Evolutionary conservation across 2,797 vertebrate species (phyloP).

Genomic region (Hapalemur alaotrensis): DNA sequence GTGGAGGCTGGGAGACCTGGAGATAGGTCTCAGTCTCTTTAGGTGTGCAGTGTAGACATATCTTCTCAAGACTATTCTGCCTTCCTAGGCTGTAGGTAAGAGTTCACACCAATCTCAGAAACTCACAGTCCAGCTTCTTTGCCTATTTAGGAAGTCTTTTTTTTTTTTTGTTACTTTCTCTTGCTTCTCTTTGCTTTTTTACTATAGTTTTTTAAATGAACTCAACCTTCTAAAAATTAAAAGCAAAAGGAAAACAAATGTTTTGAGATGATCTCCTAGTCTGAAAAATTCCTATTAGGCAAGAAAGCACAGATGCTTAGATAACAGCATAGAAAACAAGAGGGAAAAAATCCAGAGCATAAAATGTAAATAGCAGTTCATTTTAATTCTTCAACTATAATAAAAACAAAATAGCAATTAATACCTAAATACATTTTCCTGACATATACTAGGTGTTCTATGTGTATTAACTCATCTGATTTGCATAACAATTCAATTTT

Average conservation of each 20-base stretch:
- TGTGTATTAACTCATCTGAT: neutral
- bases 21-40: neutral
- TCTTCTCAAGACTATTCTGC: neutral
- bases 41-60: neutral
- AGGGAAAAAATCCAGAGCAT: neutral
- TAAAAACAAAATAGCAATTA: constrained; percentile 15
- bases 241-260: neutral
- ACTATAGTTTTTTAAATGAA: neutral
- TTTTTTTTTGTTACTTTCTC: neutral
- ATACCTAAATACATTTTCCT: neutral
- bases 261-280: neutral
- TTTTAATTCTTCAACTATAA: constrained; percentile 16
- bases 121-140: neutral
- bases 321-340: neutral
- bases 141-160: neutral
- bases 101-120: neutral
- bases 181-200: neutral
- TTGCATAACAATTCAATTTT: neutral
- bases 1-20: neutral
- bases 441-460: neutral
- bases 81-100: neutral
- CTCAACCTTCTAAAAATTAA: neutral
- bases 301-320: neutral
- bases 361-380: neutral
- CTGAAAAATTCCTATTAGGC: neutral